Base-by-base conservation (phyloP, 2,113 vertebrate species). In the Garra rufa region DNA sequence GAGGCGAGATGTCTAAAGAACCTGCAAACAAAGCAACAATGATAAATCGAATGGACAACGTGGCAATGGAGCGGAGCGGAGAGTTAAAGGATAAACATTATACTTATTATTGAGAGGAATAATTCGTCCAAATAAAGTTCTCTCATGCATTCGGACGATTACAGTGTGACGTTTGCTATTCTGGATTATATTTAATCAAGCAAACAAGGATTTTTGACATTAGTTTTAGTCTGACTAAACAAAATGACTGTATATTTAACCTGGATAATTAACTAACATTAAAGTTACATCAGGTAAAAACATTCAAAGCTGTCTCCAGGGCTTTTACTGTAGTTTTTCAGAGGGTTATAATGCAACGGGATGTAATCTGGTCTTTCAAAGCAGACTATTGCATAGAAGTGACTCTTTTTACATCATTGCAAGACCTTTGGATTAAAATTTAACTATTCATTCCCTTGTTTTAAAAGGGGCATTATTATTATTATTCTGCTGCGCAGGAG, bases 21-120 rank as follows among this genome's bases (percentile, higher is more conserved):
- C 85, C 69, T 24, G 89, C 86, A 90, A 93, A 93, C 80, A 90
- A 80, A 48, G 28, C 69, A 82, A 57, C 55, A 74, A 85, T 78
- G 55, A 13, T 70, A 46, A 69, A 85, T 89, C 65, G 76, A 43
- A 11, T 57, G 69, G 21, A 86, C 76, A 88, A 78, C 74, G 43
- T 88, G 84, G 81, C 21, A 34, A 88, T 59, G 83, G 89, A 91
- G 91, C 88, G 82, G 44, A 74, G 15, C 28, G 8, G 34, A 41
- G 50, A 10, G 24, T 24, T 86, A 59, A 63, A 21, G 46, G 48
- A 43, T 85, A 4, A 26, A 28, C 76, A 84, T 85, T 43, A n/a
- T n/a, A 11, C 44, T 82, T 81, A n/a, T 26, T 85, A 19, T 87
- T 61, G 84, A 57, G 24, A 5, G 55, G 26, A 28, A 19, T 71